These are phyloP conservation scores for Hyposoter didymator DNA, from an alignment of 2,888 invertebrate species.

Conservation along the genomic window DNA sequence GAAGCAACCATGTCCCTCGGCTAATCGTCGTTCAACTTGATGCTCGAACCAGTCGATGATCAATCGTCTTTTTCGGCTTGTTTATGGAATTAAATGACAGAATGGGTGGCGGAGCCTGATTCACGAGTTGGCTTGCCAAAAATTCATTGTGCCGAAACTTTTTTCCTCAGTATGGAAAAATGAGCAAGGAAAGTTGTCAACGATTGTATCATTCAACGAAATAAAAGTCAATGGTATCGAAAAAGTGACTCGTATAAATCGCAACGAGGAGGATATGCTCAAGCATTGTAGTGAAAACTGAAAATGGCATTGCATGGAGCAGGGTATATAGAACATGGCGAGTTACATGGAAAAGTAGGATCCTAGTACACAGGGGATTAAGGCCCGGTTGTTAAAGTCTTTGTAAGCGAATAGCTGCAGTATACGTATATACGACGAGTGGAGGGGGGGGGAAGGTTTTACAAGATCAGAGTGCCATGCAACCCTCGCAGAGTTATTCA, in stretches of 20 bases:
- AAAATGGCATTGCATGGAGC: not conserved
- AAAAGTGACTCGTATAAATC: not conserved
- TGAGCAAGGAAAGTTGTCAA: not conserved
- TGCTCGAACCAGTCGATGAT: not conserved
- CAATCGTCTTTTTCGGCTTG: not conserved
- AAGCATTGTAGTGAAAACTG: not conserved
- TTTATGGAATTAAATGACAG: not conserved
- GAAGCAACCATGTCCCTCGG: not conserved
- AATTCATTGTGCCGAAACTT: too few species aligned
- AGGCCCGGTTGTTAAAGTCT: slow-evolving; percentile 2
- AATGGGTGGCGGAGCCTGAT: not conserved
- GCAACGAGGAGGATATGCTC: not conserved
- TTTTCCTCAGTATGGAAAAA: too few species aligned
- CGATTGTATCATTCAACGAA: not conserved
- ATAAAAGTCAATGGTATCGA: not conserved
- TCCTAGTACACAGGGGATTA: not conserved
- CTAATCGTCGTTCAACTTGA: not conserved
- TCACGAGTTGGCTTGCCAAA: too few species aligned
- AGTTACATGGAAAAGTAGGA: not conserved
- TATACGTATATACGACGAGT: not conserved
- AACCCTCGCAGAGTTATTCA: slow-evolving; percentile 64
- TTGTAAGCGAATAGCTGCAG: slow-evolving; percentile 18
- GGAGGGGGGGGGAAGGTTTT: not conserved
- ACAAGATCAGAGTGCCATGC: slow-evolving; percentile 9
- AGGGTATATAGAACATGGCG: not conserved